Percentiles rank a stretch among this genome's conserved stretches.
These are phyloP conservation scores for Drosophila birchii DNA, from an alignment of 2,888 invertebrate species.

Conservation along the genomic window DNA sequence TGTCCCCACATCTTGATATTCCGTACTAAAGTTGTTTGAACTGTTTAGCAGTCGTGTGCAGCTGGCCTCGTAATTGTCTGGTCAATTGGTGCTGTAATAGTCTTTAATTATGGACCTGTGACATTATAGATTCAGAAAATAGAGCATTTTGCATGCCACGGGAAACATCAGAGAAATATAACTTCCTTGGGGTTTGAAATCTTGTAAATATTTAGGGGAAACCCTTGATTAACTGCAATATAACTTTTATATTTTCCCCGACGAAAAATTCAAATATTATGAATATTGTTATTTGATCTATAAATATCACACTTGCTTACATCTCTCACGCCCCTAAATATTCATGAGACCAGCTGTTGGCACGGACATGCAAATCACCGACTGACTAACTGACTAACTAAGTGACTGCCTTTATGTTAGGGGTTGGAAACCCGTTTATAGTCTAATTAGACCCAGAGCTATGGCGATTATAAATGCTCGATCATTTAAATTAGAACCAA, in stretches of 20 bases:
- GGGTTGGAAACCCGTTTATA: conserved; percentile 64
- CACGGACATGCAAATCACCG: conserved; percentile 44
- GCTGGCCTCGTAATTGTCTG: conserved; percentile 54
- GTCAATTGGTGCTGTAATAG: conserved; percentile 72
- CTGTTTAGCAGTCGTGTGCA: conserved; percentile 61
- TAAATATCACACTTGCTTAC: conserved; percentile 23
- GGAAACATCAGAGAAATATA: conserved; percentile 11
- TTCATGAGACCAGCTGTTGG: conserved; percentile 40
- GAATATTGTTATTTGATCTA: neutral
- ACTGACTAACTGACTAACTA: conserved; percentile 2
- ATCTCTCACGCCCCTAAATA: conserved; percentile 44
- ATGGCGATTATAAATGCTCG: conserved; percentile 60
- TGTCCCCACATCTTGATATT: conserved; percentile 35
- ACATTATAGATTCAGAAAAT: conserved; percentile 58
- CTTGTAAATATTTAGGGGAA: neutral
- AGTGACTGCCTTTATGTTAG: neutral
- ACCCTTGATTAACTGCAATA: neutral
- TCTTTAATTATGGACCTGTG: conserved; percentile 72
- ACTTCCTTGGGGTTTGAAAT: neutral
- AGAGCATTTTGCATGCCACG: conserved; percentile 55
- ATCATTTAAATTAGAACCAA: conserved; percentile 73
- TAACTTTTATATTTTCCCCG: neutral
- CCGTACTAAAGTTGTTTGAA: conserved; percentile 47
- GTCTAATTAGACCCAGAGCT: conserved; percentile 62
- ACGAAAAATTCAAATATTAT: neutral